phyloP scores from a whole-genome alignment of 2,797 vertebrate genomes.

The Crypturellus tataupa region DNA sequence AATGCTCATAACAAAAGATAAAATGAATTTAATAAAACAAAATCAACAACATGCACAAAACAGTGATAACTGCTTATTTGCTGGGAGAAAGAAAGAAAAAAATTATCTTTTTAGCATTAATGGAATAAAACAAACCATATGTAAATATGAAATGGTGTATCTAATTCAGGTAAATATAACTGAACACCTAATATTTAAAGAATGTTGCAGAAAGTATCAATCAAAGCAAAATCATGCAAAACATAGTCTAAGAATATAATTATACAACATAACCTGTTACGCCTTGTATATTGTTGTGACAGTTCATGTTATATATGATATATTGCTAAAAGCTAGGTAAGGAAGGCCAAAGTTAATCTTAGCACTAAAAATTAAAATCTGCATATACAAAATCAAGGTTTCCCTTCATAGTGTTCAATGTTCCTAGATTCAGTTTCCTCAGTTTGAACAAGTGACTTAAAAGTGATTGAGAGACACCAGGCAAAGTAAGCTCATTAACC shows the following conservation, averaged over 20 bases:
- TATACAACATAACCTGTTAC: background rate
- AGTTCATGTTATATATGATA: background rate
- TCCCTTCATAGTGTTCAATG: background rate
- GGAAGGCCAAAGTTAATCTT: background rate
- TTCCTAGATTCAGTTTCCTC: background rate
- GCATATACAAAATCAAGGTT: background rate
- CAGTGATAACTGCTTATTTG: background rate
- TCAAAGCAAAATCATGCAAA: background rate
- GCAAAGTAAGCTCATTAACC: background rate
- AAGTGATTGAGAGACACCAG: background rate
- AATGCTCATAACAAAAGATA: background rate
- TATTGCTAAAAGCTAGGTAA: background rate
- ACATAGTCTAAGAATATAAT: background rate
- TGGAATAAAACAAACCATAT: background rate
- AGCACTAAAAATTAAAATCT: background rate
- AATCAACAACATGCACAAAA: background rate
- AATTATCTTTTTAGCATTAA: background rate
- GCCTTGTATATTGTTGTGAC: background rate
- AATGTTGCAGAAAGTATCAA: background rate
- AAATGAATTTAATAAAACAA: background rate
- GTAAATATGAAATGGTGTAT: background rate
- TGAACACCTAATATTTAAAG: background rate
- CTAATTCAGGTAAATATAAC: background rate
- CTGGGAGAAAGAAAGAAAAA: background rate
- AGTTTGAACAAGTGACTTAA: background rate